A percentile compares a stretch with the other conserved stretches of the same genome.
These are phyloP conservation scores for Sardinella longiceps DNA, from an alignment of 2,797 vertebrate species.

Conservation along the genomic window DNA sequence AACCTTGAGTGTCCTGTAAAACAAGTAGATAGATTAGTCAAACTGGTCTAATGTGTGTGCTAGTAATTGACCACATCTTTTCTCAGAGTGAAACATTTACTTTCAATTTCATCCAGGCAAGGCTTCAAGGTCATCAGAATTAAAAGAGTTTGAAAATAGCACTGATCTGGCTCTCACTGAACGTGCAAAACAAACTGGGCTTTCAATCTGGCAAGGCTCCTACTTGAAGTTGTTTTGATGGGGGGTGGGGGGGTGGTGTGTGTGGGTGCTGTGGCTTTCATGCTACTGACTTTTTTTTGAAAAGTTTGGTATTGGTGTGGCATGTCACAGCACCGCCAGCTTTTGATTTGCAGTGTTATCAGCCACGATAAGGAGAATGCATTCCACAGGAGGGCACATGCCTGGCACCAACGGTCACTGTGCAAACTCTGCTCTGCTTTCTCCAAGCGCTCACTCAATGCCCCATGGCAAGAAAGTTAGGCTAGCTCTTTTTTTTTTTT, in stretches of 20 bases:
- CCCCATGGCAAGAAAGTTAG: no score
- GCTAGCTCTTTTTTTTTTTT: no score
- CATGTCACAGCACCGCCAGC: not conserved
- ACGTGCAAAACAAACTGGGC: not conserved
- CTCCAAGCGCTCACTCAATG: not conserved
- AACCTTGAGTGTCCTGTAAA: not conserved
- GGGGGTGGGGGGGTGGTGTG: no score
- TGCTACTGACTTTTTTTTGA: not conserved
- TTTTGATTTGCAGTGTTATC: not conserved
- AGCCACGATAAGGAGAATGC: not conserved
- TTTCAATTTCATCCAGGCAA: not conserved
- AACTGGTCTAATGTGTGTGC: not conserved
- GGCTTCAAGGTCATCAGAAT: not conserved
- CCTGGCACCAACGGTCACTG: not conserved
- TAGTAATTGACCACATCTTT: not conserved
- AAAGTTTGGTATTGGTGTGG: not conserved
- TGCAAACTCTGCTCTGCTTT: not conserved
- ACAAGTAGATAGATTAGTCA: not conserved
- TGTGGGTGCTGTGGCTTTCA: no score
- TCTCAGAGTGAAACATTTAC: not conserved
- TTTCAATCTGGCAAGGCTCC: not conserved
- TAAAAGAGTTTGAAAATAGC: not conserved
- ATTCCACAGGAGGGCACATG: constrained; percentile 5
- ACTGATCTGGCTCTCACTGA: not conserved
- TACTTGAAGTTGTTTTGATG: not conserved